These are phyloP conservation scores for Leptocoma aspasia DNA, from an alignment of 2,113 vertebrate genomes.

Conservation along the genomic window DNA sequence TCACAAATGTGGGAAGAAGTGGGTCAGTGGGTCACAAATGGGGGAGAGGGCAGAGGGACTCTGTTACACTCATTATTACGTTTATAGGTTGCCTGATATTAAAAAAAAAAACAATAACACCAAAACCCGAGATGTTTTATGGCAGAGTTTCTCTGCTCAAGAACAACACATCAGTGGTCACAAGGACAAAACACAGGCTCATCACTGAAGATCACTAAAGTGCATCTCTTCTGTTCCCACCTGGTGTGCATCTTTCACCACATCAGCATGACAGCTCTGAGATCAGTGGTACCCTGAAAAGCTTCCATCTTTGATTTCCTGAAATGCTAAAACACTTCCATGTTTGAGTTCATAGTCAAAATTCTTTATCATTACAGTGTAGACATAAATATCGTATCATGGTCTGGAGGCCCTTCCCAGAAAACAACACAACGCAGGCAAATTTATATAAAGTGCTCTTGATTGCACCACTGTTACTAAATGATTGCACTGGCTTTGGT, in stretches of 20 bases:
- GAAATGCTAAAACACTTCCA: neutral
- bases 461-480: neutral
- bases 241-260: neutral
- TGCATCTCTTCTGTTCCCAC: neutral
- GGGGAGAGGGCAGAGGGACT: neutral
- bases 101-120: neutral
- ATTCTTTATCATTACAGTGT: neutral
- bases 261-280: neutral
- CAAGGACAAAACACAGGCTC: neutral
- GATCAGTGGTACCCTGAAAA: neutral
- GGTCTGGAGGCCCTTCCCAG: neutral
- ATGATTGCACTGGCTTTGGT: neutral
- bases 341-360: neutral
- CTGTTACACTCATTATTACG: neutral
- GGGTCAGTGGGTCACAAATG: neutral
- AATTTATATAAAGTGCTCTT: neutral
- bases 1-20: neutral
- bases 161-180: neutral
- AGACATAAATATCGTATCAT: neutral
- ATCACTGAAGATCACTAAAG: neutral
- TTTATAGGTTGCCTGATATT: neutral
- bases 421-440: neutral
- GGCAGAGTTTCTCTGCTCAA: neutral
- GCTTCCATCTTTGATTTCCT: neutral
- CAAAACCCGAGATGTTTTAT: neutral